Evolutionary conservation across 2,113 vertebrate species (phyloP).

Genomic region (Gulo gulo): DNA sequence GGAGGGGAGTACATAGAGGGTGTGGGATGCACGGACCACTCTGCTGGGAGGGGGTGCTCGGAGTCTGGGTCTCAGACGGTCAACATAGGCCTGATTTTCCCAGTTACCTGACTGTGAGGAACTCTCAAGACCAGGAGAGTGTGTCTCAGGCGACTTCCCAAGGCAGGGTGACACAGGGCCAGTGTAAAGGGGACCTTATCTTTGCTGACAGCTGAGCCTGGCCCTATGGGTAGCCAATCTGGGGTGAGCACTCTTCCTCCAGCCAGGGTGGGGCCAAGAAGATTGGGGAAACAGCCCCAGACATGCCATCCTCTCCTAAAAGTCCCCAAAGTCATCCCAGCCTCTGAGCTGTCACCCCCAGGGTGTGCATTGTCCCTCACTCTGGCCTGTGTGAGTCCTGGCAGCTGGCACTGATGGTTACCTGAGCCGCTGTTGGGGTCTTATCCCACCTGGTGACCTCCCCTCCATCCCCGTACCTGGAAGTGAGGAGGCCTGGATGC

Average conservation of each 20-base stretch:
- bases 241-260: conserved; percentile 70
- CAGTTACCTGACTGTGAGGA: neutral
- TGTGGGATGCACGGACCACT: neutral
- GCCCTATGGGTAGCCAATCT: conserved; percentile 60
- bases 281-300: conserved; percentile 38
- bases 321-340: neutral
- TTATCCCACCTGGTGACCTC: neutral
- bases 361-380: neutral
- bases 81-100: conserved; percentile 1
- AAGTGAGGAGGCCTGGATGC: neutral
- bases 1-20: neutral
- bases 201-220: conserved; percentile 50
- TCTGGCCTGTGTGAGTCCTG: neutral
- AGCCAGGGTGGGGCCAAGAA: conserved; percentile 15
- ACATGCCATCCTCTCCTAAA: neutral
- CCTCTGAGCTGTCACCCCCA: neutral
- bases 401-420: neutral
- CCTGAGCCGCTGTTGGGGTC: neutral
- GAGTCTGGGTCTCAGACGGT: neutral
- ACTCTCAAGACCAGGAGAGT: neutral
- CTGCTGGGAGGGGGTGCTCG: neutral
- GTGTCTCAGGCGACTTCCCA: neutral
- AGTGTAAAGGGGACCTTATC: conserved; percentile 54
- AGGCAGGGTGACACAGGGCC: neutral
- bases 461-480: neutral